phyloP scores from a whole-genome alignment of 2,797 vertebrate species.

The Tolypeutes matacus region DNA sequence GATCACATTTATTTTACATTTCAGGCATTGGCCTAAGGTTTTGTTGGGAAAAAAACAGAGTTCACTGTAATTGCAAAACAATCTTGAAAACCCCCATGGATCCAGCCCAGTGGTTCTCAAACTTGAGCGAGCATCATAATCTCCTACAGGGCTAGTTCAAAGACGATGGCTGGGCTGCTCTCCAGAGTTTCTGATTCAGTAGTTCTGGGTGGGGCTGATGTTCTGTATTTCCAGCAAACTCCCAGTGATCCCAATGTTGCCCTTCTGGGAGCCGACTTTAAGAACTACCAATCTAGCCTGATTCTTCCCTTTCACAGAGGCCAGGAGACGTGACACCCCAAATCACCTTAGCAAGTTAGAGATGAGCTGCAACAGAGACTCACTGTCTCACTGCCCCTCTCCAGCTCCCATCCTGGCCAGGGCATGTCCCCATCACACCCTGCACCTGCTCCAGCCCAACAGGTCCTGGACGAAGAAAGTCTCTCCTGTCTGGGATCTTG shows the following conservation, averaged over 20 bases:
- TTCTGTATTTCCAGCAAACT: neutral
- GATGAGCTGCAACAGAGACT: neutral
- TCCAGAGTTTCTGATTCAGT: neutral
- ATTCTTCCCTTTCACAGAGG: neutral
- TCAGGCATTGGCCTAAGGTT: neutral
- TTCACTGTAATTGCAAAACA: neutral
- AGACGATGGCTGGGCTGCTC: neutral
- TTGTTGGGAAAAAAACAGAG: neutral
- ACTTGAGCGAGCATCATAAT: neutral
- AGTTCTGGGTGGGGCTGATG: neutral
- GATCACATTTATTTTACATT: neutral
- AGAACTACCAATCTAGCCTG: neutral
- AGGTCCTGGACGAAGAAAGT: neutral
- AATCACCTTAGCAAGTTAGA: neutral
- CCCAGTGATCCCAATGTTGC: neutral
- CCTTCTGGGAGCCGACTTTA: neutral
- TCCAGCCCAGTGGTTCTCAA: neutral
- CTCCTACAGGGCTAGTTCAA: neutral
- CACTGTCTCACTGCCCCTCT: neutral
- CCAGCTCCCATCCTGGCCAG: accelerated
- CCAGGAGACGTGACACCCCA: neutral
- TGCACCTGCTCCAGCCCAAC: neutral
- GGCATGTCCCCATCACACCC: neutral
- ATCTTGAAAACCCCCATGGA: neutral
- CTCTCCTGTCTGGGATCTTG: neutral